These are phyloP conservation scores for Drosophila kambysellisi DNA, from an alignment of 2,888 invertebrate genomes.

Conservation along the genomic window DNA sequence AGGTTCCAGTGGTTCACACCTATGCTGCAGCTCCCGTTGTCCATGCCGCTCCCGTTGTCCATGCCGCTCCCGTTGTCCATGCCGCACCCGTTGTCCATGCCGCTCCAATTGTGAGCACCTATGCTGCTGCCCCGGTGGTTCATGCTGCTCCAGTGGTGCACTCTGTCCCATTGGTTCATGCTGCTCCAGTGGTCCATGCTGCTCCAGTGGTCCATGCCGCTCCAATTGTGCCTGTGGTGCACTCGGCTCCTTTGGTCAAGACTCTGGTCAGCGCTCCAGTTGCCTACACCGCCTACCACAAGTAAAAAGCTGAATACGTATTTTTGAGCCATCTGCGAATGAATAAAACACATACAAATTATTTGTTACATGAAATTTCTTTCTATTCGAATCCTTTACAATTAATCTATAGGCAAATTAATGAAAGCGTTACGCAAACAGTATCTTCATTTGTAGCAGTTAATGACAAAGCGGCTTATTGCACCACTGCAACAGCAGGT, in stretches of 20 bases:
- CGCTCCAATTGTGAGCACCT: constrained; percentile 45
- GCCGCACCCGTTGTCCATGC: constrained; percentile 73
- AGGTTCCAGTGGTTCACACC: constrained; percentile 82
- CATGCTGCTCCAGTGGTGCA: constrained; percentile 70
- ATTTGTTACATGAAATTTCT: background rate
- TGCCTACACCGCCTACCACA: constrained; percentile 67
- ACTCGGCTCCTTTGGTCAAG: constrained; percentile 66
- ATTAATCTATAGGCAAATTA: background rate
- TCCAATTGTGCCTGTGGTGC: constrained; percentile 51
- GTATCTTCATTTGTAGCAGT: background rate
- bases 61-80: constrained; percentile 47
- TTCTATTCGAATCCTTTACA: background rate
- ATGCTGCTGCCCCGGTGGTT: constrained; percentile 33
- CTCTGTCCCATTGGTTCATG: constrained; percentile 50
- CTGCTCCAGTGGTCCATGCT: constrained; percentile 43
- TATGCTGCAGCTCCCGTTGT: constrained; percentile 35
- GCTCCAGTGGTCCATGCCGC: constrained; percentile 27
- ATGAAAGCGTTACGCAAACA: background rate
- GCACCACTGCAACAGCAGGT: background rate
- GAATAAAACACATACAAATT: constrained; percentile 18
- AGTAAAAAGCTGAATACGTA: constrained; percentile 34
- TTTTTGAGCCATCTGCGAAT: constrained; percentile 10
- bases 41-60: constrained; percentile 47
- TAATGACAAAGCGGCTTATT: background rate
- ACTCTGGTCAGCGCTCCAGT: constrained; percentile 54